Evolutionary conservation across 2,797 vertebrate species (phyloP).

Genomic region (Triplophysa bombifrons): DNA sequence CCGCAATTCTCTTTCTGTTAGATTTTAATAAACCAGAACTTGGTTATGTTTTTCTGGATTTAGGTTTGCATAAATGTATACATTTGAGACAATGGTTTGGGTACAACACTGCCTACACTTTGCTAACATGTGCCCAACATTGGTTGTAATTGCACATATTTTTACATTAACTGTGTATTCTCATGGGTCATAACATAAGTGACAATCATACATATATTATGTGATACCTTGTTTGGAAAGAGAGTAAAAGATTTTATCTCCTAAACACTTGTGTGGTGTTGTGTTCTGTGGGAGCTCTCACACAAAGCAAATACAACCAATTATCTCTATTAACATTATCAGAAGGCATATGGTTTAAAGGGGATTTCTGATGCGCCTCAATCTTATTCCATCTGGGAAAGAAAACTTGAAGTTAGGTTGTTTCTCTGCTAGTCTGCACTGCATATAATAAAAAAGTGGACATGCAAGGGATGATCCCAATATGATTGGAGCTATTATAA

Average conservation of each 20-base stretch:
- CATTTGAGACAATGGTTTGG: not conserved
- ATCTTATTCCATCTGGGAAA: not conserved
- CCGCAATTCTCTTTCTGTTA: not conserved
- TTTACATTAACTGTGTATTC: too few relatives aligned
- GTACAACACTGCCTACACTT: not conserved
- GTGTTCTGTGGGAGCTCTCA: too few relatives aligned
- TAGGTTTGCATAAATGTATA: not conserved
- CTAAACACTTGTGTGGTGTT: too few relatives aligned
- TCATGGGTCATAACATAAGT: not conserved
- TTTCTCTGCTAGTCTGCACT: too few relatives aligned
- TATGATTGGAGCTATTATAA: too few relatives aligned
- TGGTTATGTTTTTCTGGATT: not conserved
- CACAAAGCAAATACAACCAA: slow-evolving; percentile 51
- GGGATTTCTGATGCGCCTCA: slow-evolving; percentile 54
- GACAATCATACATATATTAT: not conserved
- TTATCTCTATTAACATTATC: slow-evolving; percentile 68
- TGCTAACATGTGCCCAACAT: not conserved
- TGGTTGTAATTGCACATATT: not conserved
- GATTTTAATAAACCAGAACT: not conserved
- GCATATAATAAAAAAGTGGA: too few relatives aligned
- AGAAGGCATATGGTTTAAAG: slow-evolving; percentile 66
- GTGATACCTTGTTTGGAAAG: not conserved
- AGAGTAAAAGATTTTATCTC: not conserved
- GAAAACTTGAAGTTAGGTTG: not conserved
- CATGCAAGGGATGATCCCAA: not conserved